Conservation (phyloP, 2,888 invertebrate species). For the Sepioteuthis lessoniana region DNA sequence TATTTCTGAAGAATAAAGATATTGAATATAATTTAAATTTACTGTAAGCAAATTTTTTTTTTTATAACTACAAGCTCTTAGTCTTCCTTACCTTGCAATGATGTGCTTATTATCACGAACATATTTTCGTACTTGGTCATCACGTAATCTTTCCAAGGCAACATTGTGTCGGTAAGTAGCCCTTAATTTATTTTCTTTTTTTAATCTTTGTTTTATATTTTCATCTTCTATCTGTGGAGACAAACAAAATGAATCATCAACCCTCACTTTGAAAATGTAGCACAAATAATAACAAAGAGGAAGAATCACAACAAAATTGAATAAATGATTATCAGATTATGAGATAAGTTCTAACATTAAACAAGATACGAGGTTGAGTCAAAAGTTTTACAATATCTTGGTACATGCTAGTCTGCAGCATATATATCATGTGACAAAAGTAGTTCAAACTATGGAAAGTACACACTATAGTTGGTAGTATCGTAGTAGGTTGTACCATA, state of each 20-base stretch:
- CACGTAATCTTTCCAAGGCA: slow-evolving; percentile 62
- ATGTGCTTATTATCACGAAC: slow-evolving; percentile 64
- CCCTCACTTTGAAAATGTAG: not conserved
- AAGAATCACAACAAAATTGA: not conserved
- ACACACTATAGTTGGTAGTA: too few relatives aligned
- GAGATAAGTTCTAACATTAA: not conserved
- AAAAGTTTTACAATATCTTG: too few relatives aligned
- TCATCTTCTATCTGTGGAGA: slow-evolving; percentile 49
- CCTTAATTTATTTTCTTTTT: slow-evolving; percentile 56
- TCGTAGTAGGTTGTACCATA: too few relatives aligned
- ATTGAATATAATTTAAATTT: too few relatives aligned
- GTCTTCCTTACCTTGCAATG: slow-evolving; percentile 63
- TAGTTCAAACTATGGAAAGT: too few relatives aligned
- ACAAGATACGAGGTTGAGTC: too few relatives aligned
- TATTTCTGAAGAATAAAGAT: too few relatives aligned
- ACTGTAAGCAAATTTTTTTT: too few relatives aligned
- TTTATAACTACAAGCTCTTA: not conserved
- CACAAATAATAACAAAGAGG: not conserved
- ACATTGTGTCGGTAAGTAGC: slow-evolving; percentile 62
- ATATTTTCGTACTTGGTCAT: slow-evolving; percentile 60
- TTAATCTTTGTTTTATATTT: not conserved
- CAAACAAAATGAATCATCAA: not conserved
- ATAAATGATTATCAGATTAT: too few relatives aligned
- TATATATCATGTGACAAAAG: too few relatives aligned
- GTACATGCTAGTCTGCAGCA: too few relatives aligned